These are phyloP conservation scores for Tenodera sinensis DNA, from an alignment of 2,888 invertebrate species.

Conservation along the genomic window DNA sequence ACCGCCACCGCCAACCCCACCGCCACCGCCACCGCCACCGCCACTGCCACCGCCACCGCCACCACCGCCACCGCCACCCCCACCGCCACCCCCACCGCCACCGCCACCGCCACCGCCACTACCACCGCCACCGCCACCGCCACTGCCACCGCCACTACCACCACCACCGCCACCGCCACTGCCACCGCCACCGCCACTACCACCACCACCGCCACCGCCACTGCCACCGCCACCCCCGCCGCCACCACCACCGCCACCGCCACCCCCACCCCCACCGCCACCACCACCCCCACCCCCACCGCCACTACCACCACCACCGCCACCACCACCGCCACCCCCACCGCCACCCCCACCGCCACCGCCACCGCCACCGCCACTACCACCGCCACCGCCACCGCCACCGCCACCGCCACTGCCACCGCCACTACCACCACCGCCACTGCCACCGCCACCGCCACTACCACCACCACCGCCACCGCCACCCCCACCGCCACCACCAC, in stretches of 20 bases:
- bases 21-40: too few relatives aligned
- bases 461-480: neutral
- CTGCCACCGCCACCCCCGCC: too few relatives aligned
- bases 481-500: neutral
- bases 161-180: neutral
- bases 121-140: neutral
- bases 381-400: neutral
- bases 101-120: neutral
- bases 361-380: too few relatives aligned
- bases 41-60: neutral
- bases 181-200: neutral
- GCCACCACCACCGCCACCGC: too few relatives aligned
- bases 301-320: too few relatives aligned
- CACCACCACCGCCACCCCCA: too few relatives aligned
- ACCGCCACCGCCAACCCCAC: too few relatives aligned
- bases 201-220: neutral
- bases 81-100: neutral
- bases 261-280: too few relatives aligned
- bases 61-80: too few relatives aligned
- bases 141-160: neutral
- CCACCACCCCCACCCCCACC: too few relatives aligned
- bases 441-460: neutral
- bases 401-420: neutral
- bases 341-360: too few relatives aligned
- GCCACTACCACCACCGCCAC: neutral